Evolutionary conservation across 2,797 vertebrate species (phyloP).

Genomic region (Rhabdophis nuchalis): DNA sequence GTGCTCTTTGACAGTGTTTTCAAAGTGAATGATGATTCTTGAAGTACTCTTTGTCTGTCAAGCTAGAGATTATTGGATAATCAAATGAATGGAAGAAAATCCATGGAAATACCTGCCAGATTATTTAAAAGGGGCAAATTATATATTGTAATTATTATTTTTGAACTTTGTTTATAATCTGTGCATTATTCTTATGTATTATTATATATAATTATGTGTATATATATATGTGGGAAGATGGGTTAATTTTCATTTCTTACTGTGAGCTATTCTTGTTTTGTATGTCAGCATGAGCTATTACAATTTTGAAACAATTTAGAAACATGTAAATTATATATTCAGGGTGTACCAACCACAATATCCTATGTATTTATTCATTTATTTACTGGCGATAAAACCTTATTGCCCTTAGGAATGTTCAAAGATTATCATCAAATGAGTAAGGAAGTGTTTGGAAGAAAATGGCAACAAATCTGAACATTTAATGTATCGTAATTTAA

Average conservation of each 20-base stretch:
- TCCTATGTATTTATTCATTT: not conserved
- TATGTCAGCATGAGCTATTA: not conserved
- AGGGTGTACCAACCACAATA: not conserved
- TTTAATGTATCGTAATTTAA: not conserved
- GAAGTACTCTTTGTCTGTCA: slow-evolving; percentile 37
- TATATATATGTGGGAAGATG: not conserved
- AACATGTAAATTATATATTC: not conserved
- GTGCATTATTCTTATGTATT: not conserved
- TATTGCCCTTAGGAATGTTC: not conserved
- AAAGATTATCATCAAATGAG: not conserved
- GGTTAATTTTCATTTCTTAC: not conserved
- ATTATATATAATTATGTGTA: not conserved
- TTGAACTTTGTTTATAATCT: not conserved
- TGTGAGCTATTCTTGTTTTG: not conserved
- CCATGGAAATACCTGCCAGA: slow-evolving; percentile 55
- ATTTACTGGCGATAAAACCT: not conserved
- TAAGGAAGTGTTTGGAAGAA: not conserved
- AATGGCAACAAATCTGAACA: not conserved
- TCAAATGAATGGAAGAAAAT: slow-evolving; percentile 58
- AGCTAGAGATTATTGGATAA: slow-evolving; percentile 44
- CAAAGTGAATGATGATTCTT: slow-evolving; percentile 18
- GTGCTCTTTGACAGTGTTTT: slow-evolving; percentile 10
- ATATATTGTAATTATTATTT: not conserved
- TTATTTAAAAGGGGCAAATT: slow-evolving; percentile 59
- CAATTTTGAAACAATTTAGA: not conserved